Evolutionary conservation across 2,888 invertebrate genomes (phyloP), one percentile per base, ranked within the genome.

Genomic region (Oscheius myriophilus): DNA sequence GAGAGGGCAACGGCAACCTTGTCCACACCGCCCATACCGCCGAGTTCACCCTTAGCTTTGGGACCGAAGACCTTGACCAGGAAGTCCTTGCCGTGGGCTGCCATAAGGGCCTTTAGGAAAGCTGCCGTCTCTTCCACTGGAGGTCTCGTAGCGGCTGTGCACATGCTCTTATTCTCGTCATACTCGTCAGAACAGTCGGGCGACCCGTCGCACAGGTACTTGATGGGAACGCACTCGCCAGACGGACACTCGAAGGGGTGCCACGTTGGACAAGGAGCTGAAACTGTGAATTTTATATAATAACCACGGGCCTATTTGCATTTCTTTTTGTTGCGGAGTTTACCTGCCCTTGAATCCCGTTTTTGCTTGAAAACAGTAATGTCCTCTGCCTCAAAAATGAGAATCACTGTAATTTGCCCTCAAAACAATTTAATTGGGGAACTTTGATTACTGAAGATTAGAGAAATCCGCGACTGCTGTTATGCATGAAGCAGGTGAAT

Each of bases 111-210:
- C 87, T 95, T 94, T 78, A 96, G 90, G 88, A 96, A 96, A 72
- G 94, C 94, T 53, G 94, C 93, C 0, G 95, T 96, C 88, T 96
- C 96, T 88, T 96, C 95, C 42, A 96, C 95, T 61, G 96, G 96
- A 81, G 96, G 96, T 86, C 96, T 91, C 88, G 95, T 95, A 25
- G 96, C 96, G 87, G 96, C 96, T 78, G 95, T 95, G 89, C 96
- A 96, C 33, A 96, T 91, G 85, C 93, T 91, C 79, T 93, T 92
- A 88, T 96, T 95, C 88, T 96, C 96, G 84, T 96, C 96, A 86
- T 96, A 96, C 2, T 95, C 95, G 85, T 95, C 94, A 18, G 79
- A 75, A 89, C 95, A 96, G 89, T 95, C 95, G 0, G 94, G 93
- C 11, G 93, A 92, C 21, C 95, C 95, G 87, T 96, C 95, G 88